phyloP scores from a whole-genome alignment of 2,888 invertebrate species.

The Phalangium opilio region DNA sequence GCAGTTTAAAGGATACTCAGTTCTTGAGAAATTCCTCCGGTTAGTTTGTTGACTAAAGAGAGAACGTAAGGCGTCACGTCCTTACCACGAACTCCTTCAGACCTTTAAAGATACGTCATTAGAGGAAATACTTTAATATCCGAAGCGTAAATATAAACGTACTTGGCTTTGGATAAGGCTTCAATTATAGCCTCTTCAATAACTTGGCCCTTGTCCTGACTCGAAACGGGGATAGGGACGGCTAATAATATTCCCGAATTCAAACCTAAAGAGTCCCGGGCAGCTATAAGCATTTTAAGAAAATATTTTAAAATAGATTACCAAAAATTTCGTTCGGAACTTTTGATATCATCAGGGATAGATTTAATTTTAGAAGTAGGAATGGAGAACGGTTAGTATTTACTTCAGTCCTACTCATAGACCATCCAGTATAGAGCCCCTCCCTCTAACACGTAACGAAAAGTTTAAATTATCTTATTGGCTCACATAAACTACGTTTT shows the following conservation, averaged over 20 bases:
- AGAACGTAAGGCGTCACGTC: conserved; percentile 85
- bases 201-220: conserved; percentile 36
- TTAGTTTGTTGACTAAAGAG: conserved; percentile 56
- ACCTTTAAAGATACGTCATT: conserved; percentile 16
- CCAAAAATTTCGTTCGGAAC: no score
- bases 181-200: conserved; percentile 50
- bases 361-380: no score
- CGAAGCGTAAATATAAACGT: background rate
- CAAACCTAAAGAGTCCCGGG: conserved; percentile 25
- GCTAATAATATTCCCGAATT: conserved; percentile 55
- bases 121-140: background rate
- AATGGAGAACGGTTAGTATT: no score
- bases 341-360: no score
- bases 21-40: conserved; percentile 60
- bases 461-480: no score
- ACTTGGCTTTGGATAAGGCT: conserved; percentile 44
- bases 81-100: conserved; percentile 50
- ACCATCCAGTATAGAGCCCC: no score
- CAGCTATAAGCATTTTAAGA: no score
- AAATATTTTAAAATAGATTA: no score
- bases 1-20: conserved; percentile 64
- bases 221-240: conserved; percentile 67
- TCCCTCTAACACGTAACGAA: no score
- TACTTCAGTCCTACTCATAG: no score
- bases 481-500: no score